Percentiles rank a stretch among this genome's conserved stretches.
Evolutionary conservation across 2,888 invertebrate species (phyloP).

Genomic region (Herminia tarsipennalis): DNA sequence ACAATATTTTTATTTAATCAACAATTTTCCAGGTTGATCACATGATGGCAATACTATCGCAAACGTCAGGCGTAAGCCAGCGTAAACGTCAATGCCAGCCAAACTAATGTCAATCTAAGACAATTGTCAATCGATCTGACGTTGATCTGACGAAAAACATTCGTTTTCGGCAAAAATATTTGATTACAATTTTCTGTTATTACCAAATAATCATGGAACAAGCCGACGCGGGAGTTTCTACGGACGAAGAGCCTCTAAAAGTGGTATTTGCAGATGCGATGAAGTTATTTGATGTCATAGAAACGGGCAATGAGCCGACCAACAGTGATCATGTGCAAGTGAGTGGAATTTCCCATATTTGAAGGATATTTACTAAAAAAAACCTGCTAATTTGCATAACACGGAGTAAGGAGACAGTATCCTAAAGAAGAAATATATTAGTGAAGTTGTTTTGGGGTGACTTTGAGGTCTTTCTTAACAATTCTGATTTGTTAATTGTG

Average conservation of each 20-base stretch:
- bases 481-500: no score
- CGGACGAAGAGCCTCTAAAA: constrained; percentile 66
- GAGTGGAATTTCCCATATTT: constrained; percentile 21
- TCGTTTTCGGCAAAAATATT: constrained; percentile 11
- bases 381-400: not conserved
- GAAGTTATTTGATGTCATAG: constrained; percentile 88
- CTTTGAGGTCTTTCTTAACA: no score
- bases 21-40: no score
- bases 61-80: no score
- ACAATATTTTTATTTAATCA: not conserved
- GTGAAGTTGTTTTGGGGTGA: no score
- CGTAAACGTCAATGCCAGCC: constrained; percentile 9
- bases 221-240: constrained; percentile 55
- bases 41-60: not conserved
- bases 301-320: constrained; percentile 88
- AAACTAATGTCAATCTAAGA: constrained; percentile 10
- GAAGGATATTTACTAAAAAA: not conserved
- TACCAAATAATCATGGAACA: constrained; percentile 51
- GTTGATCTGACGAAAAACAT: constrained; percentile 16
- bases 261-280: constrained; percentile 89
- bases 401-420: no score
- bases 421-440: no score
- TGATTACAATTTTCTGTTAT: constrained; percentile 6
- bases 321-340: constrained; percentile 91
- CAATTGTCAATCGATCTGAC: not conserved